phyloP scores from a whole-genome alignment of 2,113 vertebrate species.

The Pycnonotus jocosus region DNA sequence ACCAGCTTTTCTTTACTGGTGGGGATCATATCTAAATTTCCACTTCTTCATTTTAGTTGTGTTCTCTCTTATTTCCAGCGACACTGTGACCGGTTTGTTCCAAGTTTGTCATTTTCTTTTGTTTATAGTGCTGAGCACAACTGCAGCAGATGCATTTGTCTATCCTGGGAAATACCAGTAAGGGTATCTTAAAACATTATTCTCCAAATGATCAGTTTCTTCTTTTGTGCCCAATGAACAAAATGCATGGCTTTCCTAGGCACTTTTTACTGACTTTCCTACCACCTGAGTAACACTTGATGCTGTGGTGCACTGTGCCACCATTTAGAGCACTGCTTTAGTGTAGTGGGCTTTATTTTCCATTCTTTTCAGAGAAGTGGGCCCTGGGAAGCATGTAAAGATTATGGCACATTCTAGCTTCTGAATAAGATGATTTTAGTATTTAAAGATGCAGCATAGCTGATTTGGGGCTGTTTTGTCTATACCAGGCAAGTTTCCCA shows the following conservation, averaged over 20 bases:
- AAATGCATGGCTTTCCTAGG: not conserved
- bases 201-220: not conserved
- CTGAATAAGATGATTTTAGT: not conserved
- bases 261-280: not conserved
- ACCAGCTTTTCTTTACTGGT: not conserved
- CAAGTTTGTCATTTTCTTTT: not conserved
- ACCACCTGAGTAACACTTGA: not conserved
- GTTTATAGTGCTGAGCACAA: not conserved
- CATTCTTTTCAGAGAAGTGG: not conserved
- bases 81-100: not conserved
- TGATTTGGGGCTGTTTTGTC: not conserved
- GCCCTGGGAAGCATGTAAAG: not conserved
- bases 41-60: not conserved
- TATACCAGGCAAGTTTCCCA: not conserved
- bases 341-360: not conserved
- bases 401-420: not conserved
- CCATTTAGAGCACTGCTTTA: not conserved
- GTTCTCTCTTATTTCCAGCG: not conserved
- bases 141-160: not conserved
- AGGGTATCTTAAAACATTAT: not conserved
- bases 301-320: not conserved
- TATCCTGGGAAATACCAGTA: not conserved
- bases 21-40: not conserved
- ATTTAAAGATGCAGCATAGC: not conserved
- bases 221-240: not conserved